Conservation (phyloP, 2,113 vertebrate species). For the Lipophrys pholis region DNA sequence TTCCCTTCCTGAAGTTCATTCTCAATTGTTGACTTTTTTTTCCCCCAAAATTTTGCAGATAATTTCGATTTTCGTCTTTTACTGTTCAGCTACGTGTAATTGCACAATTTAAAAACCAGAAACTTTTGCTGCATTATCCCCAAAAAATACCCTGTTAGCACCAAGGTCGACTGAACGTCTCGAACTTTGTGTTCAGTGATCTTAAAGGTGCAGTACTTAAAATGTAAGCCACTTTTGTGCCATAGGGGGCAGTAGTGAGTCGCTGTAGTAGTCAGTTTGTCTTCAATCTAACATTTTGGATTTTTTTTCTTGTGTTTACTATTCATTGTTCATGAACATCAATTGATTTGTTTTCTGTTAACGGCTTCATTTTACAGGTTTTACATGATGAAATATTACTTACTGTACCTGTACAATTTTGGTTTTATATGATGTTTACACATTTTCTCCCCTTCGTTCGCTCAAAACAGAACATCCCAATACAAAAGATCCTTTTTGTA, state of each 20-base stretch:
- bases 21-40: neutral
- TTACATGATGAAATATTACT: no score
- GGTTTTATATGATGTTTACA: conserved; percentile 33
- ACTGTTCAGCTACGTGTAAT: conserved; percentile 13
- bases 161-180: neutral
- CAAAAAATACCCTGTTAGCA: neutral
- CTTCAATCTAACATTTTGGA: no score
- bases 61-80: conserved; percentile 17
- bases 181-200: neutral
- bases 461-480: conserved; percentile 34
- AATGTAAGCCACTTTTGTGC: no score
- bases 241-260: no score
- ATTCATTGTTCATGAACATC: no score
- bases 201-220: no score
- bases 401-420: neutral
- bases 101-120: conserved; percentile 19
- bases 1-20: conserved; percentile 13
- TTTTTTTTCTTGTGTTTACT: no score
- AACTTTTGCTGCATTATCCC: conserved; percentile 11
- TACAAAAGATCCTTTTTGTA: conserved; percentile 74
- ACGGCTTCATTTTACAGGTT: no score
- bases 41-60: neutral
- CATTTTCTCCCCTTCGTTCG: conserved; percentile 36
- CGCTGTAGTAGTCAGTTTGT: no score
- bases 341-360: no score